phyloP scores from a whole-genome alignment of 2,888 invertebrate genomes.

The Bombyx huttoni region DNA sequence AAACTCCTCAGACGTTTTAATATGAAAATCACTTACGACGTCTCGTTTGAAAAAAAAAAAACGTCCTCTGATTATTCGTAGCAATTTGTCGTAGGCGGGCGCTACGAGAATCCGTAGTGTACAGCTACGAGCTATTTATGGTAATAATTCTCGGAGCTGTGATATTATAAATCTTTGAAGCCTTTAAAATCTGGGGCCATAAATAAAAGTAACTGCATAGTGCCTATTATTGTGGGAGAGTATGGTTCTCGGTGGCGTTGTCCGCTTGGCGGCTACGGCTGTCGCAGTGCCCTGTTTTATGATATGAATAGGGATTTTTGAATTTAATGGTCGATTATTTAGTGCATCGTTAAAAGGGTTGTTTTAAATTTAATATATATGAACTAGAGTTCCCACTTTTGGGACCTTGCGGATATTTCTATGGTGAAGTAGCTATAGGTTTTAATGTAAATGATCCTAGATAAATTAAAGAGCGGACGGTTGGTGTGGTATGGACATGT shows the following conservation, averaged over 20 bases:
- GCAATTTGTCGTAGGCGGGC: background rate
- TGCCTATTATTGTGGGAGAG: slow-evolving; percentile 18
- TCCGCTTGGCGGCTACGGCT: background rate
- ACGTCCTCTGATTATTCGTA: background rate
- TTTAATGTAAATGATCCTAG: no score
- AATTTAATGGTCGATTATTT: background rate
- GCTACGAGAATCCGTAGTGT: slow-evolving; percentile 8
- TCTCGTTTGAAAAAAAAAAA: background rate
- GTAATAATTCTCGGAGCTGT: slow-evolving; percentile 19
- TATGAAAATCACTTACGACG: background rate
- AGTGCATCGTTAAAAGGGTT: background rate
- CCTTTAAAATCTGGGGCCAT: slow-evolving; percentile 21
- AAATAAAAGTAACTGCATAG: slow-evolving; percentile 26
- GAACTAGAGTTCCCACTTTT: background rate
- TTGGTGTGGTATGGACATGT: no score
- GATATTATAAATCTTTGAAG: slow-evolving; percentile 21
- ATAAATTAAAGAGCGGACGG: no score
- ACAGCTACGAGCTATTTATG: slow-evolving; percentile 10
- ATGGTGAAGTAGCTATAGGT: no score
- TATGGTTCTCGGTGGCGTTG: background rate
- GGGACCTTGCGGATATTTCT: background rate
- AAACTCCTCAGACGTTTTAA: background rate
- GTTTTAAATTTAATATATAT: background rate
- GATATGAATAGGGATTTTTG: background rate
- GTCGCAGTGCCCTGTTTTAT: slow-evolving; percentile 2